These are phyloP conservation scores for Proisotoma minuta DNA, from an alignment of 2,888 invertebrate genomes.

Conservation along the genomic window DNA sequence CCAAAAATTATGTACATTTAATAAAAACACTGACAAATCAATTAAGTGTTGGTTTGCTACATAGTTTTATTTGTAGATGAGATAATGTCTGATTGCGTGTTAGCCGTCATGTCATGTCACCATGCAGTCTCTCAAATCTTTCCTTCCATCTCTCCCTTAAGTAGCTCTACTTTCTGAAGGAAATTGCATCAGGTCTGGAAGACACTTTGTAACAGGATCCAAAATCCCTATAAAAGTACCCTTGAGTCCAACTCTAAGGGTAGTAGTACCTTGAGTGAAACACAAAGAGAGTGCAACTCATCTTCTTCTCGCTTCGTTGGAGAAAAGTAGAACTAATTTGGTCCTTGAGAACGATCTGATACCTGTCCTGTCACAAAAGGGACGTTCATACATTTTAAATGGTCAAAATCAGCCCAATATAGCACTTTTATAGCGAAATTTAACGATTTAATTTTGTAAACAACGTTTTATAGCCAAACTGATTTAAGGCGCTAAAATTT, in stretches of 20 bases:
- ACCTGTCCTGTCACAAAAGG: no score
- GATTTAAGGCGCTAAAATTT: no score
- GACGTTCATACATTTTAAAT: no score
- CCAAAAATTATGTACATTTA: neutral
- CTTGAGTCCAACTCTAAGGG: neutral
- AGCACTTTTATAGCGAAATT: no score
- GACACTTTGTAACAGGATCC: neutral
- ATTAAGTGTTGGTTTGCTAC: neutral
- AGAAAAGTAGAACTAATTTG: neutral
- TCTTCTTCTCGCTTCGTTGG: neutral
- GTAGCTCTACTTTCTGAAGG: neutral
- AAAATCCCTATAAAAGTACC: neutral
- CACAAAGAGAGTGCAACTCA: neutral
- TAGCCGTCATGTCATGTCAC: constrained; percentile 4
- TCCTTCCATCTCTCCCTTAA: neutral
- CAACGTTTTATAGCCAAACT: no score
- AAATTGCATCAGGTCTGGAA: neutral
- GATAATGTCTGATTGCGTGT: constrained; percentile 1
- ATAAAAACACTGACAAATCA: neutral
- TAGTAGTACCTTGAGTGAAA: no score
- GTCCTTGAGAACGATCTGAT: no score
- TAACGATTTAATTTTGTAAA: no score
- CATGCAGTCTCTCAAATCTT: neutral
- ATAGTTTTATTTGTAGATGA: no score
- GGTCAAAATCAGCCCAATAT: no score